Conservation (phyloP, 2,888 invertebrate species). For the Ceratothoa steindachneri region DNA sequence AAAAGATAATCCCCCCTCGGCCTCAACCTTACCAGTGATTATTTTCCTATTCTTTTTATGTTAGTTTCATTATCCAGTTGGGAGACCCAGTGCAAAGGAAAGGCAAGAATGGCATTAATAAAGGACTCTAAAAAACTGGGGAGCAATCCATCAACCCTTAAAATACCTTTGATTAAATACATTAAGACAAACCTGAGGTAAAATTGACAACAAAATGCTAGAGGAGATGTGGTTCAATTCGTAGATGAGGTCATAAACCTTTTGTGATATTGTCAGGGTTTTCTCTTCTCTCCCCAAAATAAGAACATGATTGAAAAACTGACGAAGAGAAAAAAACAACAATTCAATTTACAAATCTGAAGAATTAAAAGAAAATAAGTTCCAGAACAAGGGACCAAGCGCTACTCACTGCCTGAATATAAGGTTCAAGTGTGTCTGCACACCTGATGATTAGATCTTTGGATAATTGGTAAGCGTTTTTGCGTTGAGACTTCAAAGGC, state of each 20-base stretch:
- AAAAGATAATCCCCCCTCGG: too few relatives aligned
- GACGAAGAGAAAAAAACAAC: constrained; percentile 50
- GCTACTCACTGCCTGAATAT: constrained; percentile 85
- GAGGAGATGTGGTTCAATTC: constrained; percentile 92
- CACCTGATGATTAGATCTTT: constrained; percentile 88
- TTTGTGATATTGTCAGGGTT: constrained; percentile 58
- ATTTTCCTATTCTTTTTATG: too few relatives aligned
- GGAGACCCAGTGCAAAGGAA: too few relatives aligned
- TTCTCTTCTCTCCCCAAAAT: constrained; percentile 88
- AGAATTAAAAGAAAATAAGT: not conserved
- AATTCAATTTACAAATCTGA: not conserved
- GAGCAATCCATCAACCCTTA: too few relatives aligned
- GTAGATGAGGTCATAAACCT: constrained; percentile 92
- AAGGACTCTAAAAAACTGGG: too few relatives aligned
- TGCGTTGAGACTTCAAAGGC: constrained; percentile 81
- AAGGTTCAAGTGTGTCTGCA: constrained; percentile 85
- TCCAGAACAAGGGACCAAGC: not conserved
- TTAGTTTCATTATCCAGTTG: too few relatives aligned
- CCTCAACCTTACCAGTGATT: too few relatives aligned
- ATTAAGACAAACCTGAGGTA: constrained; percentile 33
- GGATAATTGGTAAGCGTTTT: constrained; percentile 83
- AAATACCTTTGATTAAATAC: too few relatives aligned
- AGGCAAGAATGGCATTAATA: too few relatives aligned
- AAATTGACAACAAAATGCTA: constrained; percentile 64
- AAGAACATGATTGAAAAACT: constrained; percentile 94